phyloP scores from a whole-genome alignment of 2,113 vertebrate genomes.

The Limnothrissa miodon region DNA sequence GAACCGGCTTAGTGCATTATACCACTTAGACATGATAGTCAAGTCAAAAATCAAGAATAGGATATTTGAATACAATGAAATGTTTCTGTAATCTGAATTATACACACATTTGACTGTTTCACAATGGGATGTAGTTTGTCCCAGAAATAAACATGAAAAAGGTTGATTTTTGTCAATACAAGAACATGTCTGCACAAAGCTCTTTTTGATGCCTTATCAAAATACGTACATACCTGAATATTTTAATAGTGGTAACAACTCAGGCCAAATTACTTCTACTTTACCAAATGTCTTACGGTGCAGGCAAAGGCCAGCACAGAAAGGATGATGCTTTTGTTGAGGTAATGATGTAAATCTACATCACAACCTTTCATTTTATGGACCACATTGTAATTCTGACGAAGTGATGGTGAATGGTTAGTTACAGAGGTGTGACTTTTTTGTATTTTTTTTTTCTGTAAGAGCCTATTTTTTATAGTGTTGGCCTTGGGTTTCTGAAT shows the following conservation, averaged over 20 bases:
- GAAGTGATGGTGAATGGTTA: not conserved
- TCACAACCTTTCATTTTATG: not conserved
- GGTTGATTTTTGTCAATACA: not conserved
- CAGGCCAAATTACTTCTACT: not conserved
- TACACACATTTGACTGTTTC: not conserved
- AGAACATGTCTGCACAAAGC: not conserved
- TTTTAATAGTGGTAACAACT: not conserved
- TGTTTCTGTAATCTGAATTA: not conserved
- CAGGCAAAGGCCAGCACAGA: not conserved
- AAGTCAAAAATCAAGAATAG: not conserved
- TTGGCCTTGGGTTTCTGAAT: constrained; percentile 46
- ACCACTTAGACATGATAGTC: not conserved
- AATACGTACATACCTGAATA: not conserved
- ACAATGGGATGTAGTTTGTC: not conserved
- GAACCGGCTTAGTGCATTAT: not conserved
- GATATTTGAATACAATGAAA: not conserved
- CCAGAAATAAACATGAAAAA: not conserved
- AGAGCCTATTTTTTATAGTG: constrained; percentile 57
- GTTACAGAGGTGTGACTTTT: constrained; percentile 35
- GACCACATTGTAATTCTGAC: not conserved
- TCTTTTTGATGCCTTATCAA: not conserved
- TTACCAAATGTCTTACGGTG: constrained; percentile 1
- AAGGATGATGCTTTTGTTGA: not conserved
- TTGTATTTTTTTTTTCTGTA: constrained; percentile 32
- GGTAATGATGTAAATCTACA: not conserved